Evolutionary conservation across 2,888 invertebrate species (phyloP).

Genomic region (Scelioninae gen. 1): DNA sequence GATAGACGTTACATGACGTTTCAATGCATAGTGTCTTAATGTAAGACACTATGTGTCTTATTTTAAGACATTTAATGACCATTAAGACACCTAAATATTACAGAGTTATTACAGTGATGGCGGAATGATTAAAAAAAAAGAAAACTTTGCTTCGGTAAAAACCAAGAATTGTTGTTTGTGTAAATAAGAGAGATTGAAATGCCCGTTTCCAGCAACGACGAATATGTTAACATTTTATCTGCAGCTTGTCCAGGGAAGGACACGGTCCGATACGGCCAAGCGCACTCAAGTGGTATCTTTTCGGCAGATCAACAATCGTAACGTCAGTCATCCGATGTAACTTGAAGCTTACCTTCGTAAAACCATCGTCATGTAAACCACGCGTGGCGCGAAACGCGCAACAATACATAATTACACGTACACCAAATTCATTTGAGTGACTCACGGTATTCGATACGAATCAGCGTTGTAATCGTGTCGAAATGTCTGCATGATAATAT

Average conservation of each 20-base stretch:
- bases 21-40: no score
- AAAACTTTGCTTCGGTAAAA: no score
- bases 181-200: conserved; percentile 8
- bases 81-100: no score
- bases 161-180: background rate
- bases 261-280: no score
- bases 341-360: conserved; percentile 7
- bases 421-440: conserved; percentile 27
- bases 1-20: no score
- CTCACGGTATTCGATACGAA: background rate
- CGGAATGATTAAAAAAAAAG: no score
- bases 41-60: no score
- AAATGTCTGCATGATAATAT: conserved; percentile 39
- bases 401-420: conserved; percentile 38
- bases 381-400: conserved; percentile 28
- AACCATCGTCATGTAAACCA: conserved; percentile 38
- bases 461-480: conserved; percentile 30
- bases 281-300: background rate
- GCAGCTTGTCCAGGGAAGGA: no score
- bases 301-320: conserved; percentile 9
- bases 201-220: background rate
- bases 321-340: conserved; percentile 18
- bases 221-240: background rate
- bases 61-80: no score
- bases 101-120: no score